phyloP scores from a whole-genome alignment of 1,140 invertebrate genomes.

The Drosophila busckii region DNA sequence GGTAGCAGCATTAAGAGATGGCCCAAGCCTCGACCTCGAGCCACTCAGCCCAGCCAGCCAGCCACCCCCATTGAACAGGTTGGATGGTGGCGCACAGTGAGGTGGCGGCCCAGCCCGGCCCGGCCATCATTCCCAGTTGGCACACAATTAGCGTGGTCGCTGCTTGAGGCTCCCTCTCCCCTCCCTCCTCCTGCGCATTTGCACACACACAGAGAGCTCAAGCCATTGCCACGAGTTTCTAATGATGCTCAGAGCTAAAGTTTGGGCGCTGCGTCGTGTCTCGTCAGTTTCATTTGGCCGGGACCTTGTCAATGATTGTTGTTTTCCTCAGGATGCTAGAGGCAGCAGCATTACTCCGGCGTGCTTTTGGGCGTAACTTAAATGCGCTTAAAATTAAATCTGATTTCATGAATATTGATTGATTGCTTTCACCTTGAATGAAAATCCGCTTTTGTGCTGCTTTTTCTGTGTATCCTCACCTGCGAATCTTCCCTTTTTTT shows the following conservation, averaged over 20 bases:
- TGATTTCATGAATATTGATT: slow-evolving; percentile 78
- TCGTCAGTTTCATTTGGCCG: slow-evolving; percentile 69
- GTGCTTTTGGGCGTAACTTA: slow-evolving; percentile 60
- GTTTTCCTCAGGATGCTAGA: slow-evolving; percentile 28
- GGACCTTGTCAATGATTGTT: slow-evolving; percentile 44
- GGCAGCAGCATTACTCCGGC: slow-evolving; percentile 61
- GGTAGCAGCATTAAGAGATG: too few species aligned
- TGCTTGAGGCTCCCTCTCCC: not conserved
- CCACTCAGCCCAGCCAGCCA: not conserved
- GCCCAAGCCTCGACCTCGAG: too few species aligned
- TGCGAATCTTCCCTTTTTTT: slow-evolving; percentile 38
- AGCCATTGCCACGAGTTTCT: slow-evolving; percentile 41
- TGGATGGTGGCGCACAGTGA: too few species aligned
- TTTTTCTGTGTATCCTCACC: slow-evolving; percentile 46
- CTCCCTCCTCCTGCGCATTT: not conserved
- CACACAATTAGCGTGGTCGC: slow-evolving; percentile 65
- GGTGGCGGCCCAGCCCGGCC: too few species aligned
- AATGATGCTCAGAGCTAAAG: slow-evolving; percentile 69
- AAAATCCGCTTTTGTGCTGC: slow-evolving; percentile 74
- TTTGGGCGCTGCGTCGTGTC: slow-evolving; percentile 53
- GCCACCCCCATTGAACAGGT: slow-evolving; percentile 19
- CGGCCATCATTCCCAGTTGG: slow-evolving; percentile 46
- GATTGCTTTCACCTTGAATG: slow-evolving; percentile 77
- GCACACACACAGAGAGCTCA: not conserved
- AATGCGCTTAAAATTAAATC: slow-evolving; percentile 77